Evolutionary conservation across 2,797 vertebrate species (phyloP), one percentile per base, ranked within the genome.

Genomic region (Alcedo atthis): DNA sequence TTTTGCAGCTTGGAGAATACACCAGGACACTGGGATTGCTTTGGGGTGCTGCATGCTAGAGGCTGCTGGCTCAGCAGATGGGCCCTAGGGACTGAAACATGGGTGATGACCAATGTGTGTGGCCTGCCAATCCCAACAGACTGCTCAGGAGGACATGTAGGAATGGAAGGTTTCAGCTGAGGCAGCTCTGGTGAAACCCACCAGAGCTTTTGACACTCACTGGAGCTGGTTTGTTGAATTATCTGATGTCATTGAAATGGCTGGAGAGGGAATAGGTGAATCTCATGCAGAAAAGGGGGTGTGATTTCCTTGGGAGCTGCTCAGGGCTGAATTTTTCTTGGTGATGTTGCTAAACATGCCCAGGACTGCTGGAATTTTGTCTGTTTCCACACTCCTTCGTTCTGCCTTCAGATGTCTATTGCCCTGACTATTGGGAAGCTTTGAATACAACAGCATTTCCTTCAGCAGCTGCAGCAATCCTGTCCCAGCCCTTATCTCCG

Each of bases 391-490:
- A 3, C 3, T 69, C 32, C 46, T 90, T 54, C 30, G 28, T 75
- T 54, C 63, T 78, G 45, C n/a, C 33, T 19, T 85, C 49, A 58
- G 30, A 28, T 15, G 11, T 64, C 68, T 76, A 49, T 46, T 0
- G 0, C 57, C 61, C 53, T 62, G 43, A 74, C 67, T 43, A 40
- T 28, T 69, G 58, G 53, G 67, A 91, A 92, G 57, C 64, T 74
- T 49, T 53, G 49, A 9, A 61, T 58, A 74, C 28, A 64, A 62
- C 63, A 79, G 71, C 42, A 13, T 26, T 91, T 88, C 64, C 88
- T 78, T 84, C 46, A 84, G 78, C 91, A 92, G 88, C 70, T 87
- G 89, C 68, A 87, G 58, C 74, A 92, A 94, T 77, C 71, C 84
- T 0, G 0, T 80, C 86, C 86, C 75, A 90, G 62, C 58, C 80